Conservation (phyloP, 2,113 vertebrate genomes). For the Zingel zingel region DNA sequence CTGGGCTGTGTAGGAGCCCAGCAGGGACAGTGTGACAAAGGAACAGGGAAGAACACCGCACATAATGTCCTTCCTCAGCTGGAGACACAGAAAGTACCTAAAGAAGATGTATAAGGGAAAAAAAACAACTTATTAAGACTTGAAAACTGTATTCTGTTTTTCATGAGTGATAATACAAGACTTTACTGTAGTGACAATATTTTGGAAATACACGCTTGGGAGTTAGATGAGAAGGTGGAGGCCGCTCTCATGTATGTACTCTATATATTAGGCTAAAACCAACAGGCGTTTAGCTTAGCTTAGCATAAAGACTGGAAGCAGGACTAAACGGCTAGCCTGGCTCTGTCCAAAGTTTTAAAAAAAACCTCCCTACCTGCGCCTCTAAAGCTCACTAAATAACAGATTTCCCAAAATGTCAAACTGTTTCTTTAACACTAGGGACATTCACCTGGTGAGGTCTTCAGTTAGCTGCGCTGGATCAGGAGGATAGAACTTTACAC, state of each 20-base stretch:
- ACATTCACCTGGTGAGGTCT: constrained; percentile 94
- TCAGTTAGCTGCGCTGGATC: constrained; percentile 95
- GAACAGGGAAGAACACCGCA: constrained; percentile 92
- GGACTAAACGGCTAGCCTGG: not conserved
- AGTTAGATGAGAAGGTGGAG: not conserved
- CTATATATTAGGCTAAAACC: not conserved
- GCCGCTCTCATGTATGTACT: not conserved
- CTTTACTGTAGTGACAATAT: not conserved
- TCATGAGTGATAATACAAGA: not conserved
- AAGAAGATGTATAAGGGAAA: not conserved
- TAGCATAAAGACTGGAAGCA: not conserved
- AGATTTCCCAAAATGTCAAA: not conserved
- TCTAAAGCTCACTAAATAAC: not conserved
- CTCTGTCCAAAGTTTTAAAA: not conserved
- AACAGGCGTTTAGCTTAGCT: not conserved
- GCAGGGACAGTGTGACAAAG: constrained; percentile 92
- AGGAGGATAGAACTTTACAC: constrained; percentile 97
- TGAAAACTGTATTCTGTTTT: not conserved
- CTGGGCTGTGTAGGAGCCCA: constrained; percentile 95
- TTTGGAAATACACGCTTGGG: not conserved
- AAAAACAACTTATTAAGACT: not conserved
- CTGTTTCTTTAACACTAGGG: not conserved
- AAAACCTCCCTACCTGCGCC: not conserved
- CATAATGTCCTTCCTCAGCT: constrained; percentile 94
- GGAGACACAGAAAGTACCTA: constrained; percentile 96